Evolutionary conservation across 2,888 invertebrate species (phyloP), one percentile per base, ranked within the genome.

Genomic region (Cepaea hortensis): DNA sequence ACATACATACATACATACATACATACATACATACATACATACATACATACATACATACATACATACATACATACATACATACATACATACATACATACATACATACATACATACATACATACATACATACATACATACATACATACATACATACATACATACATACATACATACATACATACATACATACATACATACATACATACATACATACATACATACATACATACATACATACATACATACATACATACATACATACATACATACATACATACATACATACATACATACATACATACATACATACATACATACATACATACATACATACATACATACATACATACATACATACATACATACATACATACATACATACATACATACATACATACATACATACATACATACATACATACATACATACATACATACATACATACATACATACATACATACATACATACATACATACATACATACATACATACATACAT

Each of bases 101-200:
- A 72, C 35, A 72, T 72, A 72, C 35, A 72, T 72, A 72, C 20
- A 72, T 72, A 72, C 35, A 72, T 72, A 72, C 35, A 72, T 72
- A 15, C 35, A 72, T 15, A 7, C 13, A 72, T 72, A 72, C 13
- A 72, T 15, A 72, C 13, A 72, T 72, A 72, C 72, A 7, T 15
- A 72, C 35, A 72, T 15, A 72, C 13, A 72, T 11, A 55, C 55
- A 55, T 55, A 3, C 11, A 11, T 55, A 2, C 55, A 55, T 55
- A 2, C 55, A 55, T 55, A 11, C 55, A 55, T 55, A 11, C 55
- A 55, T 55, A 55, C 55, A 55, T 55, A 55, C 55, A 55, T 55
- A 55, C 55, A 55, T 55, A 18, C 18, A n/a, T 4, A 18, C 68
- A 68, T n/a, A 68, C 5, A 18, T 4, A 1, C 35, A 35, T 35